A percentile compares a stretch with the other conserved stretches of the same genome.
These are phyloP conservation scores for Piscicola geometra DNA, from an alignment of 2,888 invertebrate genomes.

Conservation along the genomic window DNA sequence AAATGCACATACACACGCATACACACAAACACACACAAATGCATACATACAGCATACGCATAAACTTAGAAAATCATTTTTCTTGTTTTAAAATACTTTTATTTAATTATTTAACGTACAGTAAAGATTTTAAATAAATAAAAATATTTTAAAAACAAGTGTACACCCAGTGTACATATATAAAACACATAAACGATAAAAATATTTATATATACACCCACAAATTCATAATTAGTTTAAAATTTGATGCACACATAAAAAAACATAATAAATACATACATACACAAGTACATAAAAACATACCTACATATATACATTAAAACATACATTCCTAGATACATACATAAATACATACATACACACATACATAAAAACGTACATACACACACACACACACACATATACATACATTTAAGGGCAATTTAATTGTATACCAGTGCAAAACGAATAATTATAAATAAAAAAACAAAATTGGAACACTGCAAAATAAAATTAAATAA, in stretches of 20 bases:
- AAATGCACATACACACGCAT: neutral
- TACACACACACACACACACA: neutral
- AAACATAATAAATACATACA: neutral
- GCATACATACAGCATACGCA: too few relatives aligned
- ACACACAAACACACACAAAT: conserved; percentile 16
- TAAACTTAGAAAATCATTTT: too few relatives aligned
- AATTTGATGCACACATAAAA: neutral
- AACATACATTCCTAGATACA: conserved; percentile 9
- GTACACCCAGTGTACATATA: too few relatives aligned
- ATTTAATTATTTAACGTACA: too few relatives aligned
- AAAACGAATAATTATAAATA: neutral
- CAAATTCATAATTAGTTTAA: too few relatives aligned
- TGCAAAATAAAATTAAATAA: too few relatives aligned
- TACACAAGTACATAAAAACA: conserved; percentile 8
- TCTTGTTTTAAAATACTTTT: too few relatives aligned
- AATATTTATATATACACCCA: too few relatives aligned
- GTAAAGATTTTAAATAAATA: too few relatives aligned
- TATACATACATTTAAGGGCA: neutral
- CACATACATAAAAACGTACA: neutral
- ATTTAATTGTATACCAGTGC: neutral
- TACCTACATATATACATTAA: neutral
- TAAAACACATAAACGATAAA: too few relatives aligned
- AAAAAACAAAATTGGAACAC: too few relatives aligned
- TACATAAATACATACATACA: conserved; percentile 20
- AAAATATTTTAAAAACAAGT: too few relatives aligned